Evolutionary conservation across 2,113 vertebrate species (phyloP).

Genomic region (Ctenomys sociabilis): DNA sequence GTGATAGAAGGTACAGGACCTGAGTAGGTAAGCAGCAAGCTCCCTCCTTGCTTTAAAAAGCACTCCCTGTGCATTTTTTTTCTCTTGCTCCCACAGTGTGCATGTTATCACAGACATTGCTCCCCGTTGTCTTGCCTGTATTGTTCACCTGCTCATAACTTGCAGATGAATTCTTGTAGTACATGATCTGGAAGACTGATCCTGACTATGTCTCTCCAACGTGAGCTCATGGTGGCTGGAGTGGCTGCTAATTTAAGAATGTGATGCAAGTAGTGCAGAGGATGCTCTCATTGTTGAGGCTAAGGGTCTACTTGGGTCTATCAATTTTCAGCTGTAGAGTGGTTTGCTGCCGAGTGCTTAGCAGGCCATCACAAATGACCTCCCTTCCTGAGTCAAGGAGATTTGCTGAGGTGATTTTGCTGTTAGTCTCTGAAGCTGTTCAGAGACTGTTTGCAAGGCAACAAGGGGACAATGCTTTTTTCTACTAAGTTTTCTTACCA

Average conservation of each 20-base stretch:
- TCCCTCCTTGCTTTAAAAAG: not conserved
- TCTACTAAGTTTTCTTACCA: slow-evolving; percentile 36
- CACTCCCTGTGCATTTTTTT: not conserved
- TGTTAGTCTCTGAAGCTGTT: slow-evolving; percentile 52
- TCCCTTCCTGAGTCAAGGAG: slow-evolving; percentile 33
- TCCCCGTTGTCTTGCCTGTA: slow-evolving; percentile 17
- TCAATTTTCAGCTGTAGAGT: slow-evolving; percentile 47
- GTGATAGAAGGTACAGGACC: slow-evolving; percentile 2
- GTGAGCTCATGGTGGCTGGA: slow-evolving; percentile 39
- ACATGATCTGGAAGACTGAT: slow-evolving; percentile 60
- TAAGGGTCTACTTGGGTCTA: not conserved
- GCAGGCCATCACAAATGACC: slow-evolving; percentile 36
- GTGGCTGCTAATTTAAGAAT: slow-evolving; percentile 51
- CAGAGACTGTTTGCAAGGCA: not conserved
- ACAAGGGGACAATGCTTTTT: slow-evolving; percentile 9
- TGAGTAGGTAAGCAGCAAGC: not conserved
- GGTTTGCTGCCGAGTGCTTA: not conserved
- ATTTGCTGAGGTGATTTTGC: slow-evolving; percentile 50
- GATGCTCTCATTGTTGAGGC: slow-evolving; percentile 21
- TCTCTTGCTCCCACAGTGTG: not conserved
- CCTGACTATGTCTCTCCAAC: slow-evolving; percentile 46
- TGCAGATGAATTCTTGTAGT: slow-evolving; percentile 55
- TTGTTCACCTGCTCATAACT: slow-evolving; percentile 49
- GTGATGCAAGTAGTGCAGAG: not conserved
- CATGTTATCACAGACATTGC: not conserved